Evolutionary conservation across 1,140 invertebrate species (phyloP), one percentile per base, ranked within the genome.

Genomic region (Drosophila kohkoa): DNA sequence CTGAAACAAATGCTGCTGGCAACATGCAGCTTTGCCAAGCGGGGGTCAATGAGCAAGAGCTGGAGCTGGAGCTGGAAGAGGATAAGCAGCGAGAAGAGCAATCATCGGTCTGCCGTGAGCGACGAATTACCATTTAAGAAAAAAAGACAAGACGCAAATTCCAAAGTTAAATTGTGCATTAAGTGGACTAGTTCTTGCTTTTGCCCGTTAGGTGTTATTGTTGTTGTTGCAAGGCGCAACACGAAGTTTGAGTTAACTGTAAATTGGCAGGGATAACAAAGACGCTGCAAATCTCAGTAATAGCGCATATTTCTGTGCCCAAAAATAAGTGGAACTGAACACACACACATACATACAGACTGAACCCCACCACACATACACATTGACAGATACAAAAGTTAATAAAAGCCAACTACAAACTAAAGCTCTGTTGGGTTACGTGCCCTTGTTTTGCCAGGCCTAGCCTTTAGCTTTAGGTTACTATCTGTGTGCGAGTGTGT

Each of bases 321-420:
- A 86, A 77, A 86, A 87, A 76, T 76, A 87, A 87, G 79, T 82
- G 79, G 79, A 81, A 79, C 45, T 81, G 71, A 65, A 38, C 11
- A 51, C 46, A 62, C 52, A 57, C 64, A 67, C 41, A 46, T 32
- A 1, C 63, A 65, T 25, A 25, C 3, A 25, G 20, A 25, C 20
- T 25, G 20, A 25, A 25, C 20, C 20, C 20, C 0, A 25, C 20
- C 51, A 16, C 49, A 57, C 41, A 57, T 43, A 67, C 16, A 13
- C 52, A 13, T n/a, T 16, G 13, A 15, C 1, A 59, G 64, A 82
- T 58, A 87, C 83, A 88, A 87, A 88, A 87, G 83, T 87, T 87
- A 87, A 87, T 87, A 87, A 88, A 87, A 88, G 80, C 83, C 83
- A 87, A 87, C 83, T 80, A 88, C 88, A 87, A 87, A 87, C 83